Evolutionary conservation across 2,888 invertebrate genomes (phyloP), one percentile per base, ranked within the genome.

Genomic region (Macaria notata): DNA sequence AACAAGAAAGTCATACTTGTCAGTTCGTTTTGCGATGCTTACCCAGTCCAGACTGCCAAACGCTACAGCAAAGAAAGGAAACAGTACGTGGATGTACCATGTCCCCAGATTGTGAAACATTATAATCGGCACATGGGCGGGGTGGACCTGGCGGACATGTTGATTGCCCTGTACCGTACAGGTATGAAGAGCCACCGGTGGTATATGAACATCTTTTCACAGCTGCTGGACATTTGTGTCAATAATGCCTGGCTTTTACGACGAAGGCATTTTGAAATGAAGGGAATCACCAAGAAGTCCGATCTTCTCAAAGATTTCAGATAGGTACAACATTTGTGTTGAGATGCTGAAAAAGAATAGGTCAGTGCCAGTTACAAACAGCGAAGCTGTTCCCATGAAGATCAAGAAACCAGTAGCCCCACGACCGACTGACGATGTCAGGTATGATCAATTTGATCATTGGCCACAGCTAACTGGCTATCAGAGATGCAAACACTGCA

Each of bases 91-190:
- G 51, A 46, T 53, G 41, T 55, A 45, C 33, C 49, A 38, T 61
- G 61, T 61, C 51, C 50, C 36, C 36, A 65, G 9, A 48, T 63
- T 39, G 49, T 59, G 38, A 59, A 58, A 49, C 49, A 66, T 49
- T 63, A 64, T 49, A 69, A 65, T 52, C 47, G 41, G 41, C 57
- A 48, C 61, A 66, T 57, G 66, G 64, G 66, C 64, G 64, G 44
- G 31, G 50, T 50, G 31, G 50, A 50, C 50, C 43, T 50, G 44
- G 69, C 68, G 33, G 66, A 69, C 52, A 71, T 72, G 72, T 62
- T 69, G 30, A 65, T 71, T 54, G 65, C 68, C 46, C 59, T 72
- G 53, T 68, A 70, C 49, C 65, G 67, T 59, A 71, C 64, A 19
- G 64, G 63, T 38, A 62, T 70, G 46, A 71, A 64, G 60, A 33